Base-by-base conservation (phyloP, 2,113 vertebrate species). In the Aegithalos caudatus region DNA sequence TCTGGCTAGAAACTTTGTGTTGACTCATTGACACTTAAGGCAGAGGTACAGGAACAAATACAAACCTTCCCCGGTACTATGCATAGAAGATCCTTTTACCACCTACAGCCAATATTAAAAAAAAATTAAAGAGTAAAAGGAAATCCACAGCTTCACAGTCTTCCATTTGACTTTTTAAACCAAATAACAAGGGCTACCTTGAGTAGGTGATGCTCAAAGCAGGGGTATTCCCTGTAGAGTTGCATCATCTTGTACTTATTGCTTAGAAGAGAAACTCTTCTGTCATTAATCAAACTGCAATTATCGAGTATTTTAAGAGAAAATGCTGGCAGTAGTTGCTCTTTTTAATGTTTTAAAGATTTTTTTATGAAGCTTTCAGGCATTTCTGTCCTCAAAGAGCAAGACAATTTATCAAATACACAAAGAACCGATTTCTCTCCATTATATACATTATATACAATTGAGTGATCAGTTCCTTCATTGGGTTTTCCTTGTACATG, bases 401-500 rank as follows among this genome's bases (percentile, higher is more conserved):
- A 84, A 79, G 81, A 73, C 66, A 90, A 35, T 87, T 94, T 89
- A 97, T 95, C 92, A 97, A 88, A 92, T 83, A 64, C 78, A 72
- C 50, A 91, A 92, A 85, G 82, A 33, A 82, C 57, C 37, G 5
- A n/a, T 86, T 74, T 83, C 80, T 35, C 69, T 86, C 83, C 2
- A 2, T 91, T 97, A 95, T 98, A 45, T 97, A 97, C 95, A 97
- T 81, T 88, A 89, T 97, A 74, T 96, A 95, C 91, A 97, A 23
- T 2, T 78, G 50, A 95, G 25, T 83, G 78, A 81, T 92, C 79
- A 87, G 84, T 91, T 97, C 81, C 86, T 97, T 97, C 95, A 54
- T 47, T 53, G 66, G 38, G 21, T 58, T 79, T 92, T 97, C 91
- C 60, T 67, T 92, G 92, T 56, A 76, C 29, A 40, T 22, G 27